phyloP scores from a whole-genome alignment of 92 coral and sea anemone species.

The Umimayanthus kanabou region DNA sequence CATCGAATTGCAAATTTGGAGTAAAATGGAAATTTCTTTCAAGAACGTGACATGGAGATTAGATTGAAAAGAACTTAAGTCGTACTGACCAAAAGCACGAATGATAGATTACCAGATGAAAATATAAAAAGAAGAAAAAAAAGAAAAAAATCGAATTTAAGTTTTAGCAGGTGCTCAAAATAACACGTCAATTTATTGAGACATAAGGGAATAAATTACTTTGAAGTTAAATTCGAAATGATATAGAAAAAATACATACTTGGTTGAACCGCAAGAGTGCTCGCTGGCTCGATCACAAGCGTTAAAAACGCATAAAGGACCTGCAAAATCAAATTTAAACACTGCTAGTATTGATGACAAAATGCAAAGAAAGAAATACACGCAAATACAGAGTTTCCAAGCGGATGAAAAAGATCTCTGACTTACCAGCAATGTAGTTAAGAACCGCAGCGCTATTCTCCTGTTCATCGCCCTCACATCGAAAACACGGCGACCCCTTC shows the following conservation, averaged over 20 bases:
- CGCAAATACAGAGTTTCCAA: background rate
- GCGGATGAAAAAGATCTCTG: background rate
- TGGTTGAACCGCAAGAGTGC: background rate
- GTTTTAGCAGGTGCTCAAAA: conserved; percentile 17
- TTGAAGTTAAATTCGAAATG: conserved; percentile 24
- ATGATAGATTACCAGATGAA: background rate
- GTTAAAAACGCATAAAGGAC: conserved; percentile 14
- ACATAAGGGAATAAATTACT: conserved; percentile 31
- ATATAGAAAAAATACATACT: conserved; percentile 21
- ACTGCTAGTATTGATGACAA: background rate
- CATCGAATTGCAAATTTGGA: conserved; percentile 2
- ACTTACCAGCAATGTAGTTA: conserved; percentile 23
- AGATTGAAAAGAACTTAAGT: background rate
- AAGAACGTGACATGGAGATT: background rate
- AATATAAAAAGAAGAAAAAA: background rate
- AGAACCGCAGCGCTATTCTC: background rate
- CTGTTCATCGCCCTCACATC: conserved; percentile 34
- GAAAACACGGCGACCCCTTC: conserved; percentile 20
- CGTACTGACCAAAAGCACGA: background rate
- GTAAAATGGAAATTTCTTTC: background rate
- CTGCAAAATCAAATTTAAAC: conserved; percentile 19
- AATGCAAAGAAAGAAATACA: background rate
- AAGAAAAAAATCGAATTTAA: background rate
- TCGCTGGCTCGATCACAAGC: conserved; percentile 4
- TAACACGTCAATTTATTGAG: conserved; percentile 1